Conservation (phyloP, 2,113 vertebrate species). For the Spermophilus dauricus region DNA sequence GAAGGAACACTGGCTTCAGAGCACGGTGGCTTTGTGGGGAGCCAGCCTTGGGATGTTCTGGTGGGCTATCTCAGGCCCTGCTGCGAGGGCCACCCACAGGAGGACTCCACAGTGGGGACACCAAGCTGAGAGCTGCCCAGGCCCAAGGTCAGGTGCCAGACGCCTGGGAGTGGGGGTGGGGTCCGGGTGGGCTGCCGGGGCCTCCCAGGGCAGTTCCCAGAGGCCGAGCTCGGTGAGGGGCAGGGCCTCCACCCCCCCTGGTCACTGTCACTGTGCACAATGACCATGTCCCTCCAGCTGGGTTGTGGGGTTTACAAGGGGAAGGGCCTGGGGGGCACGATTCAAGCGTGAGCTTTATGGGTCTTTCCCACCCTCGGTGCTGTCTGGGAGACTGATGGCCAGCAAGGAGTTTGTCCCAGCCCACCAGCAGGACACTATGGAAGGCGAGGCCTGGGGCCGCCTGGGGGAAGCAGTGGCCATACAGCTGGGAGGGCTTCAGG, state of each 20-base stretch:
- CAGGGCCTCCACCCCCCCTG: neutral
- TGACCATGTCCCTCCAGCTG: neutral
- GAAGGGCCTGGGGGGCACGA: neutral
- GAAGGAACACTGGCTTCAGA: neutral
- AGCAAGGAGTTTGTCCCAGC: slow-evolving; percentile 49
- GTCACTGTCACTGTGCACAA: neutral
- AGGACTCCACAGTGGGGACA: no score
- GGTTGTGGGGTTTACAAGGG: slow-evolving; percentile 20
- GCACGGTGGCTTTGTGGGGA: neutral
- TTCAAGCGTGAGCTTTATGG: slow-evolving; percentile 62
- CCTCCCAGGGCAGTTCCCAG: neutral
- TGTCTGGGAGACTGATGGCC: slow-evolving; percentile 39
- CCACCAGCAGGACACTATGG: neutral
- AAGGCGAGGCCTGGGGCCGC: neutral
- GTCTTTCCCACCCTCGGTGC: slow-evolving; percentile 11
- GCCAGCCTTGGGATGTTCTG: neutral
- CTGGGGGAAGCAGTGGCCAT: neutral
- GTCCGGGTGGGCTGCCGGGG: neutral
- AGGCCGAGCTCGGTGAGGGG: neutral
- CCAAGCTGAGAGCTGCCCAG: no score
- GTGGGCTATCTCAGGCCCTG: no score
- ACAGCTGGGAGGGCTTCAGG: neutral
- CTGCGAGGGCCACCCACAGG: neutral
- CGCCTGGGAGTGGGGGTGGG: neutral
- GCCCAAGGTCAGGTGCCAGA: neutral